A percentile compares a stretch with the other conserved stretches of the same genome.
These are phyloP conservation scores for Wasmannia auropunctata DNA, from an alignment of 1,140 invertebrate genomes.

Conservation along the genomic window DNA sequence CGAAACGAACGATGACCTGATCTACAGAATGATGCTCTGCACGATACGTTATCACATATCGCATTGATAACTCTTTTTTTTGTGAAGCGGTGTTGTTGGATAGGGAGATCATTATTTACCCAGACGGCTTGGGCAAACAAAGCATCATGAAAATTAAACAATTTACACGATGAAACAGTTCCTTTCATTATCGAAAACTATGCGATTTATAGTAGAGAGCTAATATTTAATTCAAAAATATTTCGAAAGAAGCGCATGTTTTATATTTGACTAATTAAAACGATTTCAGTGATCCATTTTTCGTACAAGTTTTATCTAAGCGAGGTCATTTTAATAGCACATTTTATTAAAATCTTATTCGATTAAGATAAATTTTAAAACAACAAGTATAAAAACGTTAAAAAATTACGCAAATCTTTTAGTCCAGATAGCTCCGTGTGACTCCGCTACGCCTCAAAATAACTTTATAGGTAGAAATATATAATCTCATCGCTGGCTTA, in stretches of 20 bases:
- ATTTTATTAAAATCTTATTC: neutral
- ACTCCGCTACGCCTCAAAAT: neutral
- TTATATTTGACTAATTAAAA: neutral
- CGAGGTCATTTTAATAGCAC: neutral
- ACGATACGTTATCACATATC: constrained; percentile 37
- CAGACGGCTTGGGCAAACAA: constrained; percentile 2
- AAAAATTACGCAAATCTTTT: neutral
- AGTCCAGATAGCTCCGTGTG: too few relatives aligned
- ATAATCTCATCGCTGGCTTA: neutral
- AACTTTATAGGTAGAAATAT: neutral
- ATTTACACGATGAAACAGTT: neutral
- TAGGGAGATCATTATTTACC: constrained; percentile 24
- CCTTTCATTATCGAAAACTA: neutral
- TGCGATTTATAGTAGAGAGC: neutral
- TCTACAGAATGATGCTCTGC: neutral
- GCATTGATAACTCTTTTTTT: constrained; percentile 10
- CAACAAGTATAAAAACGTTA: neutral
- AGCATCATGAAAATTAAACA: constrained; percentile 2
- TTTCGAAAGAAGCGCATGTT: neutral
- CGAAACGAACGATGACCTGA: constrained; percentile 10
- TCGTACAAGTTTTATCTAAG: neutral
- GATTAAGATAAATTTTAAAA: too few relatives aligned
- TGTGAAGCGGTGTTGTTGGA: neutral
- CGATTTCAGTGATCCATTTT: neutral
- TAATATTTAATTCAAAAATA: neutral